A percentile compares a stretch with the other conserved stretches of the same genome.
These are phyloP conservation scores for Apostichopus parvimensis DNA, from an alignment of 35 echinoderm and acorn worm species.

Conservation along the genomic window DNA sequence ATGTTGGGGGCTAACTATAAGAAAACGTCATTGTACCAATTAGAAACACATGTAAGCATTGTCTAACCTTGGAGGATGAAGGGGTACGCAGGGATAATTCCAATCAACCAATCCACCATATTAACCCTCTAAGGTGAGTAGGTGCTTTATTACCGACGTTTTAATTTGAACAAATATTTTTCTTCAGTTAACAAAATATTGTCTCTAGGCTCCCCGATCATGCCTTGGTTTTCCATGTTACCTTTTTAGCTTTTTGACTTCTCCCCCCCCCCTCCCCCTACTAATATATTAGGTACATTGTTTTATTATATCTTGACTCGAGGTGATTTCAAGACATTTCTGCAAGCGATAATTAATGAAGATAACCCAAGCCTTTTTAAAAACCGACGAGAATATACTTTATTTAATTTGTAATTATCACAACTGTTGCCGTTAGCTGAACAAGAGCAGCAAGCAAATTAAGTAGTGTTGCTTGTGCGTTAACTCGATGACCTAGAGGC, in stretches of 20 bases:
- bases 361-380: not conserved
- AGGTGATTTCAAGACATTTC: conserved; percentile 23
- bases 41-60: conserved; percentile 7
- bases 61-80: not conserved
- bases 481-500: not conserved
- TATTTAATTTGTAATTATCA: not conserved
- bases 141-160: not conserved
- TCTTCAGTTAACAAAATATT: not conserved
- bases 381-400: not conserved
- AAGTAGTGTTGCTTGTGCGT: not conserved
- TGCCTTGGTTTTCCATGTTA: not conserved
- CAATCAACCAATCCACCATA: not conserved
- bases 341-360: conserved; percentile 30
- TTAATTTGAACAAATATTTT: conserved; percentile 12
- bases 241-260: not conserved
- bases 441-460: not conserved
- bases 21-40: not conserved
- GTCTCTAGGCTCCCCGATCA: not conserved
- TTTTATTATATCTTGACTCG: not conserved
- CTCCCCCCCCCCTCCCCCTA: not conserved
- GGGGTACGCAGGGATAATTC: not conserved
- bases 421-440: conserved; percentile 1
- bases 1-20: not conserved
- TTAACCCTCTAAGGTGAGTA: conserved; percentile 10
- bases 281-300: not conserved